Evolutionary conservation across 1,140 invertebrate species (phyloP).

Genomic region (Philopotamus ludificatus): DNA sequence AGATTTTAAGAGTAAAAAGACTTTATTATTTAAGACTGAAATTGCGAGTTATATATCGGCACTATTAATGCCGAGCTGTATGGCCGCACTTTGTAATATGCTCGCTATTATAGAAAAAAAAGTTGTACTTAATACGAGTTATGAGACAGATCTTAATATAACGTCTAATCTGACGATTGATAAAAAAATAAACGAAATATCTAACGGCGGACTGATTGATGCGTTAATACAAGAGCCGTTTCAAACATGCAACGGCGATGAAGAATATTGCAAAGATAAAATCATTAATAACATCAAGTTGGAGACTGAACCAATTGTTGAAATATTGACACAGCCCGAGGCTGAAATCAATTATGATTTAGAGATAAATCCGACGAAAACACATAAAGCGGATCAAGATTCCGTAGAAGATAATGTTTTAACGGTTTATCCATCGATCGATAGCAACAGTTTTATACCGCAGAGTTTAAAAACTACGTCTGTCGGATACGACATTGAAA

Average conservation of each 20-base stretch:
- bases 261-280: conserved; percentile 27
- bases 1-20: conserved; percentile 58
- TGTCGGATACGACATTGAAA: conserved; percentile 18
- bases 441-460: conserved; percentile 5
- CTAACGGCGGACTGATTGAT: conserved; percentile 12
- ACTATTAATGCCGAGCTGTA: conserved; percentile 64
- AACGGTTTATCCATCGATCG: conserved; percentile 14
- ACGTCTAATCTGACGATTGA: conserved; percentile 55
- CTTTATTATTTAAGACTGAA: conserved; percentile 50
- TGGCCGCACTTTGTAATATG: conserved; percentile 75
- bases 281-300: conserved; percentile 9
- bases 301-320: conserved; percentile 22
- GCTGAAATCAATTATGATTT: background rate
- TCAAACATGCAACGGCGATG: conserved; percentile 23
- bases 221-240: conserved; percentile 37
- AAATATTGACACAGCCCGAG: conserved; percentile 22
- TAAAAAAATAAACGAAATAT: conserved; percentile 35
- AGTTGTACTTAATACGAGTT: conserved; percentile 64
- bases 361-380: conserved; percentile 49
- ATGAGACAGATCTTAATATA: conserved; percentile 54
- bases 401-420: conserved; percentile 26
- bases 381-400: conserved; percentile 39
- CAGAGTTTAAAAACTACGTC: conserved; percentile 11
- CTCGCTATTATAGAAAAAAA: conserved; percentile 66
- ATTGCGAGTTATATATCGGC: conserved; percentile 57